Conservation (phyloP, 2,888 invertebrate genomes). For the Metallyticus violacea region DNA sequence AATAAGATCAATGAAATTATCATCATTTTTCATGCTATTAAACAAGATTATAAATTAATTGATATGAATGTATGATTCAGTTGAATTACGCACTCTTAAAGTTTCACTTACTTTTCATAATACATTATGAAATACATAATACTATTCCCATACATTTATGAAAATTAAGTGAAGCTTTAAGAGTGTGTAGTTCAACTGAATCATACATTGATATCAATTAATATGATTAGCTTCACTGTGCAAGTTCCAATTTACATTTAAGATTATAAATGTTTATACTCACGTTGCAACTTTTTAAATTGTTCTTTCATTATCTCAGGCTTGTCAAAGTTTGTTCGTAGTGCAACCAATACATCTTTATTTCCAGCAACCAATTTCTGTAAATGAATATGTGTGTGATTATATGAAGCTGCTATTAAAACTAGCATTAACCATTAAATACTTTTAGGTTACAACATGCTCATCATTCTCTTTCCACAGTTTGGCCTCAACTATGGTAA, state of each 20-base stretch:
- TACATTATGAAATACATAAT: too few relatives aligned
- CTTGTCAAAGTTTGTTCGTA: slow-evolving; percentile 96
- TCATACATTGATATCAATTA: too few relatives aligned
- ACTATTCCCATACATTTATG: too few relatives aligned
- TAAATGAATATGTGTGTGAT: slow-evolving; percentile 26
- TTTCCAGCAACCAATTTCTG: slow-evolving; percentile 81
- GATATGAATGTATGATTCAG: not conserved
- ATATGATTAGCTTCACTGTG: too few relatives aligned
- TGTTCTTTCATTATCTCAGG: slow-evolving; percentile 98
- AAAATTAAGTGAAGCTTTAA: too few relatives aligned
- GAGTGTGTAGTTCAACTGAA: too few relatives aligned
- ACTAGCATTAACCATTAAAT: not conserved
- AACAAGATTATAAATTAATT: not conserved
- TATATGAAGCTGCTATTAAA: not conserved
- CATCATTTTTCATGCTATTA: not conserved
- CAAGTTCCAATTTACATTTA: too few relatives aligned
- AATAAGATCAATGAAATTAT: not conserved
- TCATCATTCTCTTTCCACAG: too few relatives aligned
- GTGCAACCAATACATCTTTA: slow-evolving; percentile 84
- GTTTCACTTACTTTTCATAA: too few relatives aligned
- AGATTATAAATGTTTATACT: slow-evolving; percentile 33
- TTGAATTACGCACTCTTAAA: too few relatives aligned
- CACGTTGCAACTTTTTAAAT: slow-evolving; percentile 76
- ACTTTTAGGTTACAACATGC: too few relatives aligned
- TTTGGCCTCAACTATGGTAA: too few relatives aligned